Base-by-base conservation (phyloP, 2,797 vertebrate genomes). In the Pangasius macronema region DNA sequence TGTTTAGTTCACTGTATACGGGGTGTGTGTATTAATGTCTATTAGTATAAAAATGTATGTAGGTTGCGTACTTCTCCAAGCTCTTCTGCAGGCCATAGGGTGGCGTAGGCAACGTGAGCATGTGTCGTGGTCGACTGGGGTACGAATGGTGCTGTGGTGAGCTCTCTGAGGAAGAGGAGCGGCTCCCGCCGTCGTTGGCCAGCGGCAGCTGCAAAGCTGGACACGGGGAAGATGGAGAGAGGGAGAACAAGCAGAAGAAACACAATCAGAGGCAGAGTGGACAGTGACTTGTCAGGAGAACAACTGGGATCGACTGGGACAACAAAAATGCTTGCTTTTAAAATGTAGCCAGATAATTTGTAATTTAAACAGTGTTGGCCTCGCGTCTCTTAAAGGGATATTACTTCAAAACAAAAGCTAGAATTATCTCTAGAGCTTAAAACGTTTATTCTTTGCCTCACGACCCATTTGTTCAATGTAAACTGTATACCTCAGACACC, bases 191-290 rank as follows among this genome's bases (percentile, higher is more conserved):
- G 87, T 98, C 97, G 0, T 97, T 98, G 90, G 97, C 97, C 92
- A 98, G 93, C 13, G 97, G 97, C 91, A 98, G 96, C 93, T 97
- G 97, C 88, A 98, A 95, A 46, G 97, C 97, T 98, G 92, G 61
- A 42, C 3, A 39, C 81, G 13, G 49, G 13, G 73, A 79, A 49
- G 6, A 87, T 14, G 22, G 42, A 72, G n/a, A 49, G 80, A n/a
- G 42, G n/a, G 61, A 77, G 14, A 85, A 84, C 86, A 30, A 73
- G 65, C 33, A 24, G 13, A 16, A 84, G 65, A 70, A 16, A 81
- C 22, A 0, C 57, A 22, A 63, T 82, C 39, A 63, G 80, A 63
- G 24, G 57, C 5, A 39, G 86, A 6, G 16, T 57, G 61, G 68
- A 16, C 20, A 63, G 46, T 27, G 30, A 11, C 10, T n/a, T n/a